Percentiles rank a stretch among this genome's conserved stretches.
Conservation (phyloP, 2,113 vertebrate species). For the Pao palembangensis region DNA sequence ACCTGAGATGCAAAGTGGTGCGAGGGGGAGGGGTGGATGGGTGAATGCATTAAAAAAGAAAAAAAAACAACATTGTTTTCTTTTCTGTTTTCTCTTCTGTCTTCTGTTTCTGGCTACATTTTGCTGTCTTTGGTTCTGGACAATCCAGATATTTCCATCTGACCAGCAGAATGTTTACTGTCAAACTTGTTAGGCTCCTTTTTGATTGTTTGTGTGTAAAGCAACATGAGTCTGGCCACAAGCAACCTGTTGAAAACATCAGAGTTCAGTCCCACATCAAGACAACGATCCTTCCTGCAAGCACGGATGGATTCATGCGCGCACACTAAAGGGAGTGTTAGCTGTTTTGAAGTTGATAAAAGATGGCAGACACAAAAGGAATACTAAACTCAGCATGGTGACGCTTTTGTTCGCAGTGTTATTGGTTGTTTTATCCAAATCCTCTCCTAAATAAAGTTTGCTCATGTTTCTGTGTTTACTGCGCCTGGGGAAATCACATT, state of each 20-base stretch:
- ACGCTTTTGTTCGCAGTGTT: too few species aligned
- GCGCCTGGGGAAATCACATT: too few species aligned
- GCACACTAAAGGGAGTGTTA: slow-evolving; percentile 2
- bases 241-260: neutral
- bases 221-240: too few species aligned
- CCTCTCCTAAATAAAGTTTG: too few species aligned
- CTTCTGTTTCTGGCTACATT: neutral
- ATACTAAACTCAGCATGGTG: too few species aligned
- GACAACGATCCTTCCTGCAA: neutral
- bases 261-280: neutral
- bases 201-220: neutral
- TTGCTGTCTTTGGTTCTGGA: neutral
- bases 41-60: slow-evolving; percentile 10
- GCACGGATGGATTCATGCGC: slow-evolving; percentile 16
- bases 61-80: neutral
- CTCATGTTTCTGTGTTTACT: too few species aligned
- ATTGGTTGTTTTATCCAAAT: too few species aligned
- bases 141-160: too few species aligned
- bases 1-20: slow-evolving; percentile 46
- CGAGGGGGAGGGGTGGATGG: slow-evolving; percentile 12
- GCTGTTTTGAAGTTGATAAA: neutral
- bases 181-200: neutral
- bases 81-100: neutral
- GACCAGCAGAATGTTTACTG: slow-evolving; percentile 1
- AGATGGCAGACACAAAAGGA: neutral